Conservation (phyloP, 2,888 invertebrate genomes). For the Spilarctia lutea region DNA sequence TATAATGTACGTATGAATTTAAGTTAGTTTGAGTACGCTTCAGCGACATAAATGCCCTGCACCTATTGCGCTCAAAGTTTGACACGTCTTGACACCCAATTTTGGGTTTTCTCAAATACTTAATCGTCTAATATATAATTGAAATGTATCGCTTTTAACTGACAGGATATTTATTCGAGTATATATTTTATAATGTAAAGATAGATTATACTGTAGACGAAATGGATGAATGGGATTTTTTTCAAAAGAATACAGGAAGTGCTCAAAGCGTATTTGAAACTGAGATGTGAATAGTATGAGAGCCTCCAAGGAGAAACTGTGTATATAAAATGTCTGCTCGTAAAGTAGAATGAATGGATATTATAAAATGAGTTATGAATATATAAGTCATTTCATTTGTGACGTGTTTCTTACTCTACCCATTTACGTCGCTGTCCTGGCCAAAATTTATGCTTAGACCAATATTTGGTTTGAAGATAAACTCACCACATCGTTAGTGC, state of each 20-base stretch:
- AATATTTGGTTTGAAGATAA: neutral
- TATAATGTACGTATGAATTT: too few relatives aligned
- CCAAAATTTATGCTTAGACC: constrained; percentile 6
- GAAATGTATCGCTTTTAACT: too few relatives aligned
- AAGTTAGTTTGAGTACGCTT: too few relatives aligned
- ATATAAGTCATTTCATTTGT: constrained; percentile 18
- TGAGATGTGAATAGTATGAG: constrained; percentile 11
- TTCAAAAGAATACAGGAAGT: constrained; percentile 20
- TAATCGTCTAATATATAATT: neutral
- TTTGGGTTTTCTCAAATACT: neutral
- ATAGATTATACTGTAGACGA: neutral
- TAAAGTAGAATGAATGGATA: constrained; percentile 28
- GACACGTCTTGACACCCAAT: too few relatives aligned
- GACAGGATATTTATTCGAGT: neutral
- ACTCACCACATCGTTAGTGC: neutral
- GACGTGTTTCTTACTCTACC: constrained; percentile 11
- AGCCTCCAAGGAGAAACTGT: constrained; percentile 11
- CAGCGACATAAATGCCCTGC: too few relatives aligned
- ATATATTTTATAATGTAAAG: neutral
- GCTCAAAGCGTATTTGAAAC: constrained; percentile 20
- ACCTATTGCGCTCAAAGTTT: too few relatives aligned
- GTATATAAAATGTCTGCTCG: constrained; percentile 22
- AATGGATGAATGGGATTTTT: constrained; percentile 10
- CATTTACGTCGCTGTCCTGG: constrained; percentile 4
- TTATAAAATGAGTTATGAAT: constrained; percentile 23